phyloP scores from a whole-genome alignment of 2,113 vertebrate species.

The Arizona elegans region DNA sequence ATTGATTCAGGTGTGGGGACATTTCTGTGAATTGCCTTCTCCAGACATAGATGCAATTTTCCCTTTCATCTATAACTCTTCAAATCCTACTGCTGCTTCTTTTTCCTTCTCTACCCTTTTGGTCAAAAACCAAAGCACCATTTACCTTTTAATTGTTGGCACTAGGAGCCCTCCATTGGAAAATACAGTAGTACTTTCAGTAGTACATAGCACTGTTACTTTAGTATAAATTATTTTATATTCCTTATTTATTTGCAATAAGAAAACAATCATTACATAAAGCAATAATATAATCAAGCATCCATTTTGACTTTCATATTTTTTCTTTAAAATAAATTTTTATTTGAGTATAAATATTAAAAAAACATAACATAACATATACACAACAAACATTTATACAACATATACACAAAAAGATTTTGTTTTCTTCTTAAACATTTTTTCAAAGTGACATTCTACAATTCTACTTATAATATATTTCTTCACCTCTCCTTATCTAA shows the following conservation, averaged over 20 bases:
- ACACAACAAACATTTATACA: no score
- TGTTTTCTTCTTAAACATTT: no score
- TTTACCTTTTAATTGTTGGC: not conserved
- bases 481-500: no score
- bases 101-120: not conserved
- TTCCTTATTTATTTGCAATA: slow-evolving; percentile 24
- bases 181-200: not conserved
- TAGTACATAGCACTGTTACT: no score
- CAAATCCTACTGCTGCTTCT: not conserved
- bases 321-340: no score
- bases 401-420: no score
- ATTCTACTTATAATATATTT: no score
- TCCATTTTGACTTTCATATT: not conserved
- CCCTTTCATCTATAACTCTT: not conserved
- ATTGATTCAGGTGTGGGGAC: not conserved
- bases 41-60: not conserved
- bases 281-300: slow-evolving; percentile 25
- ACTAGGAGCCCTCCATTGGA: not conserved
- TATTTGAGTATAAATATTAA: no score
- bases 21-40: not conserved
- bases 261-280: slow-evolving; percentile 24
- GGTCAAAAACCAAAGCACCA: not conserved
- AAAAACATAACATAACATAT: no score
- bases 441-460: no score
- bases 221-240: slow-evolving; percentile 13